Conservation (phyloP, 1,140 invertebrate genomes). For the Ips nitidus region DNA sequence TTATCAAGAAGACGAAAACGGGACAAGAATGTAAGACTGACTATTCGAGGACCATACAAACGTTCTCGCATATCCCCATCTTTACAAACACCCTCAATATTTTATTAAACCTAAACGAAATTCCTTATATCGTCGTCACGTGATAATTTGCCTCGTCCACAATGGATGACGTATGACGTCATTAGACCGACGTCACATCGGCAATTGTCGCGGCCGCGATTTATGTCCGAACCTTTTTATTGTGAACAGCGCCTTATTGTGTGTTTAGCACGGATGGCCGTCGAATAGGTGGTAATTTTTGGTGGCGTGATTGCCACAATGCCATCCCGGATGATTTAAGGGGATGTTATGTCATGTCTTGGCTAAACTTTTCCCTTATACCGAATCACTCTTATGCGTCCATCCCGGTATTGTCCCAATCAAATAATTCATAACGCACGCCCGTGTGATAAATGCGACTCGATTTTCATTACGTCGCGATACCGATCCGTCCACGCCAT, state of each 20-base stretch:
- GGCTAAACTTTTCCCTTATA: too few species aligned
- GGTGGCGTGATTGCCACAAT: neutral
- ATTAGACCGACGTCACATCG: conserved; percentile 36
- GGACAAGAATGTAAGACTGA: too few species aligned
- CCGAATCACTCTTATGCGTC: too few species aligned
- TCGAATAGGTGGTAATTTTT: conserved; percentile 36
- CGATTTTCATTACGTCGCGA: conserved; percentile 32
- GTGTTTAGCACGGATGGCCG: conserved; percentile 15
- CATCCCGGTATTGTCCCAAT: neutral
- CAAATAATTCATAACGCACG: too few species aligned
- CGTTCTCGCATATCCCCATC: conserved; percentile 14
- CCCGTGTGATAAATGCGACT: neutral
- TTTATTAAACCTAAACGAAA: conserved; percentile 33
- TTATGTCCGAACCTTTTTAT: conserved; percentile 32
- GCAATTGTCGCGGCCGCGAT: conserved; percentile 33
- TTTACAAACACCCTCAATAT: conserved; percentile 32
- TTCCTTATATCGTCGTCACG: conserved; percentile 32
- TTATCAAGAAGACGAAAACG: neutral
- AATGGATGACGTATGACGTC: conserved; percentile 35
- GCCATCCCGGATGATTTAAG: conserved; percentile 9
- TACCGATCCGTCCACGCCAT: conserved; percentile 17
- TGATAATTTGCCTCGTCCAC: conserved; percentile 34
- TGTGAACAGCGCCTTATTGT: conserved; percentile 32
- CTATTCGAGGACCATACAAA: conserved; percentile 7
- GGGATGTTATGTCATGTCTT: neutral